Evolutionary conservation across 2,113 vertebrate genomes (phyloP).

Genomic region (Ammodytes dubius): DNA sequence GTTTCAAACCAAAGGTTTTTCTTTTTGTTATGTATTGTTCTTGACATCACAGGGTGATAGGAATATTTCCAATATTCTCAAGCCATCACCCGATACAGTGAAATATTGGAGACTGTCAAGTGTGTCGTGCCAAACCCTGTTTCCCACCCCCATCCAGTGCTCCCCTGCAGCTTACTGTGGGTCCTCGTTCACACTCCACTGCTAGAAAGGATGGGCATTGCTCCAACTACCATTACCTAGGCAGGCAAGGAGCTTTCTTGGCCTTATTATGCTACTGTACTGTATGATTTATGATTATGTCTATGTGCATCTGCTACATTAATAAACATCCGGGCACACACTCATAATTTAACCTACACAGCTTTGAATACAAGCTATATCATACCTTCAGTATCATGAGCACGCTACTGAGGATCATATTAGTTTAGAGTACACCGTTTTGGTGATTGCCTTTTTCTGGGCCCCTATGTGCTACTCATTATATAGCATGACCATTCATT

Average conservation of each 20-base stretch:
- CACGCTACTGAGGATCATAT: constrained; percentile 25
- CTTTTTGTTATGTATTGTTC: not conserved
- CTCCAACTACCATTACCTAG: constrained; percentile 73
- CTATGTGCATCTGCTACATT: constrained; percentile 69
- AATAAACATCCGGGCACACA: constrained; percentile 70
- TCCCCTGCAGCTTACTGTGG: constrained; percentile 38
- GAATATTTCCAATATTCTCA: constrained; percentile 9
- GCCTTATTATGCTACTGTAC: constrained; percentile 71
- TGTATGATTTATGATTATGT: constrained; percentile 69
- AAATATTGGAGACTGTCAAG: constrained; percentile 45
- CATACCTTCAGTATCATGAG: constrained; percentile 28
- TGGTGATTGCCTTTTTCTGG: constrained; percentile 20
- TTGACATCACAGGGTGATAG: constrained; percentile 28
- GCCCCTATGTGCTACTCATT: not conserved
- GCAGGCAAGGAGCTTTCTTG: constrained; percentile 57
- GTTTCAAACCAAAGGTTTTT: constrained; percentile 15
- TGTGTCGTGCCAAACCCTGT: constrained; percentile 22
- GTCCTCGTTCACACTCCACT: constrained; percentile 43
- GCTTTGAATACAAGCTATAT: constrained; percentile 55
- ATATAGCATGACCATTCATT: not conserved
- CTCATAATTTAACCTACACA: constrained; percentile 61
- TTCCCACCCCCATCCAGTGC: constrained; percentile 21
- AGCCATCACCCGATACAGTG: constrained; percentile 25
- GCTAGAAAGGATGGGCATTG: constrained; percentile 62
- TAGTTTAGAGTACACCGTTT: constrained; percentile 22